Conservation (phyloP, 1,140 invertebrate genomes). For the Drosophila guanche region DNA sequence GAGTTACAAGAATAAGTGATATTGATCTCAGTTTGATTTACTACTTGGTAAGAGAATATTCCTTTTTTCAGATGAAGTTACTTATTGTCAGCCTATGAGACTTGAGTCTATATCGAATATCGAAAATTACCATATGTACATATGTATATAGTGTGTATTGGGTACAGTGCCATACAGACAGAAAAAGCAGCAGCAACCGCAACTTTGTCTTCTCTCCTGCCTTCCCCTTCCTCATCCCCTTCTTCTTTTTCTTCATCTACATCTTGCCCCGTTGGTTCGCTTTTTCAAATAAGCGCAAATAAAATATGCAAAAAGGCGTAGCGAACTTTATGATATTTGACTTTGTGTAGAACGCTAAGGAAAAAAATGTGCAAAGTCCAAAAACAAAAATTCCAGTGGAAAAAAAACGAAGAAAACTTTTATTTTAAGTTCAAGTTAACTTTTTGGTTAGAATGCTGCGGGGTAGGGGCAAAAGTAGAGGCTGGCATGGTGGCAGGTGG, state of each 20-base stretch:
- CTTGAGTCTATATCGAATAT: too few relatives aligned
- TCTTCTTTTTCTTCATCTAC: not conserved
- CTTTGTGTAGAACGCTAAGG: slow-evolving; percentile 67
- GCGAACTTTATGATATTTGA: slow-evolving; percentile 81
- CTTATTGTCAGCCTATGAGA: too few relatives aligned
- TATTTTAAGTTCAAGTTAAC: slow-evolving; percentile 81
- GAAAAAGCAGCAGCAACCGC: slow-evolving; percentile 45
- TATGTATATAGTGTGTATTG: too few relatives aligned
- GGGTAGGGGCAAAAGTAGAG: slow-evolving; percentile 18
- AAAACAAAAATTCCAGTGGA: slow-evolving; percentile 42
- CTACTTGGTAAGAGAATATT: too few relatives aligned
- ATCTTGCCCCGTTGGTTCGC: slow-evolving; percentile 15
- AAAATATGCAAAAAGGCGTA: slow-evolving; percentile 82
- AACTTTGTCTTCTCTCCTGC: slow-evolving; percentile 37
- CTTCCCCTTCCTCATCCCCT: slow-evolving; percentile 1
- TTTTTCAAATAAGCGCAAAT: slow-evolving; percentile 74
- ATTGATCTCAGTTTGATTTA: too few relatives aligned
- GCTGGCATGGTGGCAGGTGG: slow-evolving; percentile 4
- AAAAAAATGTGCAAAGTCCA: slow-evolving; percentile 24
- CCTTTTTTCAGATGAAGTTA: too few relatives aligned
- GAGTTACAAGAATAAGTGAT: too few relatives aligned
- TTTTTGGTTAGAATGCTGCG: slow-evolving; percentile 70
- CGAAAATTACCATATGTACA: too few relatives aligned
- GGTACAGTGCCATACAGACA: not conserved
- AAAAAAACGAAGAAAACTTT: slow-evolving; percentile 66